Evolutionary conservation across 2,797 vertebrate genomes (phyloP), one percentile per base, ranked within the genome.

Genomic region (Bryconaethiops microstoma): DNA sequence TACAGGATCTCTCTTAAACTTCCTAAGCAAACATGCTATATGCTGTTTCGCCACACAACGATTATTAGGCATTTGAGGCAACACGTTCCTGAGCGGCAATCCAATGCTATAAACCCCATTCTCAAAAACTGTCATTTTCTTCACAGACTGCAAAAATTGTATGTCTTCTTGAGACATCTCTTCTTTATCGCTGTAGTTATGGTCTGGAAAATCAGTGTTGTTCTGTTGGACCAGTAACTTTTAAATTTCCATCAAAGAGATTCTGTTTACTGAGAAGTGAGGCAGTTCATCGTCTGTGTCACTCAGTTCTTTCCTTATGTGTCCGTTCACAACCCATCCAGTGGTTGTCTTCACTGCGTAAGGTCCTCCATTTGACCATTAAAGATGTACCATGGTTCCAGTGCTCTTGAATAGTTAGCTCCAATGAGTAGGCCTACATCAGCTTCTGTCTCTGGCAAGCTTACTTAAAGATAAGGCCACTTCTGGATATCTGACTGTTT

Each of bases 191-290:
- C 74, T 52, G 9, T 72, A 74, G 3, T 59, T 29, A 9, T 25
- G n/a, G n/a, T 78, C 76, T 72, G 67, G 68, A 57, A 77, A 77
- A 57, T 79, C 59, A 40, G 60, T 64, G 14, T 79, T 80, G 4
- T 74, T 73, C 10, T 77, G 75, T 62, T 77, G 59, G 0, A 82
- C 59, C 57, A 79, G 35, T 48, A 79, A 7, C 67, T 64, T 59
- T 19, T 79, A 63, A 23, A 78, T 55, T 7, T 82, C 68, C 29
- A 29, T 29, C 29, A 29, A 29, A 3, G 29, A 29, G 29, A 29
- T 29, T 25, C 19, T 62, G 23, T 45, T 67, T 7, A 60, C 54
- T 25, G 25, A 42, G n/a, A 54, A 65, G 17, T 55, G 42, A 45
- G 42, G 60, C 40, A 29, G 14, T 69, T 69, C 4, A 25, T 69